phyloP scores from a whole-genome alignment of 2,888 invertebrate genomes.

The Phasia obesa region DNA sequence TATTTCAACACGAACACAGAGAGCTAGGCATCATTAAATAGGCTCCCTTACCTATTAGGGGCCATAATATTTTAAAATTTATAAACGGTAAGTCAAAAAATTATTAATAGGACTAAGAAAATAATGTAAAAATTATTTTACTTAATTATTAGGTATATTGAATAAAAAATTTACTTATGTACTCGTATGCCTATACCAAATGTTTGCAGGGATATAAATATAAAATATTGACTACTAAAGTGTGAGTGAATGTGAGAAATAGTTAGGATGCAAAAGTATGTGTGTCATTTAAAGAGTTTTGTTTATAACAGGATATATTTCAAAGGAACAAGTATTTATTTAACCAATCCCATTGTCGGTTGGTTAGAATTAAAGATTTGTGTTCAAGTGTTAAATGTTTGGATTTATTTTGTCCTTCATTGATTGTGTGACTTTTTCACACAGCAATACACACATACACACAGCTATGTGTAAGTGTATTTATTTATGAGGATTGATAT shows the following conservation, averaged over 20 bases:
- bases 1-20: no score
- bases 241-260: not conserved
- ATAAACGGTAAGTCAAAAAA: no score
- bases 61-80: no score
- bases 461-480: not conserved
- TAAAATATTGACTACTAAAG: not conserved
- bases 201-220: not conserved
- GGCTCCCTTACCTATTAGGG: no score
- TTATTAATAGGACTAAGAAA: no score
- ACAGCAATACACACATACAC: slow-evolving; percentile 1
- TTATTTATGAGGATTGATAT: slow-evolving; percentile 53
- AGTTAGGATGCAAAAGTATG: not conserved
- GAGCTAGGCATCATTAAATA: no score
- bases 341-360: not conserved
- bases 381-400: slow-evolving; percentile 7
- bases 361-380: slow-evolving; percentile 23
- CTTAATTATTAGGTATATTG: no score
- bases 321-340: not conserved
- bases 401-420: slow-evolving; percentile 21
- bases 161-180: no score
- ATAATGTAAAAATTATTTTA: no score
- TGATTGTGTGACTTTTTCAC: slow-evolving; percentile 51
- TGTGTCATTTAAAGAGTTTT: not conserved
- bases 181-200: no score
- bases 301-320: not conserved